Evolutionary conservation across 2,113 vertebrate species (phyloP), one percentile per base, ranked within the genome.

Genomic region (Reinhardtius hippoglossoides): DNA sequence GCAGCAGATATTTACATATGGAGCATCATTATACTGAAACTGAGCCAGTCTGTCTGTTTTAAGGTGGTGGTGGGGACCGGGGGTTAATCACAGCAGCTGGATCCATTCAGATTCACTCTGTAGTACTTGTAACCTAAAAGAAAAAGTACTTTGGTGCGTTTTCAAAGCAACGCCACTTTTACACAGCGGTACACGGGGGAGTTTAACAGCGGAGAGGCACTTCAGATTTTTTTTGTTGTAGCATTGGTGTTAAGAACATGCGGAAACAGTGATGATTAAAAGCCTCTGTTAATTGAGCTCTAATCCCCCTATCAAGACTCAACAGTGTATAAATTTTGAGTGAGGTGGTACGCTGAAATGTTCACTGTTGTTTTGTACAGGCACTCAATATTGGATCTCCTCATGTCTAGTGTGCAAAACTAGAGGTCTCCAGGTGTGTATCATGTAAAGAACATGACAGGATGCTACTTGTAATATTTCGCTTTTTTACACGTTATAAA

Each of bases 161-260:
- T 79, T 69, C 50, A 82, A 71, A 78, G 80, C 76, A 79, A 65
- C 60, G 76, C 50, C 84, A 80, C 54, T 82, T 76, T 78, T 73
- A n/a, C 66, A 80, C 69, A 0, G 27, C 69, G 74, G 56, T 73
- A n/a, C 66, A 80, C 69, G 0, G 27, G 74, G 76, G 63, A 60
- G 59, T 76, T 71, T 16, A 60, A 27, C n/a, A 48, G 66, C 20
- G 21, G 35, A 58, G 35, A 61, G 44, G 26, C 68, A 15, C 50
- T 72, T 61, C n/a, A 60, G 63, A 73, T 67, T 67, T 74, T 72
- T 52, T 74, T 81, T 56, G 54, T n/a, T 71, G 65, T 56, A 62
- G 27, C 50, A 48, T 46, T 23, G 8, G 56, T 3, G 65, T 78
- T 48, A 24, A 37, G 40, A 60, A 52, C 16, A 50, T 42, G 35